Percentiles rank a stretch among this genome's conserved stretches.
Conservation (phyloP, 2,888 invertebrate genomes). For the Orthosia cruda region DNA sequence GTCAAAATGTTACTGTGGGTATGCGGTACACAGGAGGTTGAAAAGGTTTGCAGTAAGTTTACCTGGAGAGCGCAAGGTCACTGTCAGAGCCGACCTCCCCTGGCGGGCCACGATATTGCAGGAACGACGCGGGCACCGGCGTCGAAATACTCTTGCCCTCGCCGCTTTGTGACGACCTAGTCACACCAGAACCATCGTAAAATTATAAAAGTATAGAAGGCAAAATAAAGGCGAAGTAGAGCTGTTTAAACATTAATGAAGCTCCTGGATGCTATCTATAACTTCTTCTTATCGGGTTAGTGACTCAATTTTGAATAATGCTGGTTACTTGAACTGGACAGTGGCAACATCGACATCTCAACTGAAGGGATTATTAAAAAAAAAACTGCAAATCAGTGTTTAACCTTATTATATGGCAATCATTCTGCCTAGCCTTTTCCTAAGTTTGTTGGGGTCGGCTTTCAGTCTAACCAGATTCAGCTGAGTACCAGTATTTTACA, state of each 20-base stretch:
- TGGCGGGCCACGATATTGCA: conserved; percentile 89
- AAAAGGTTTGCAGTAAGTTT: no score
- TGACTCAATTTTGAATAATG: not conserved
- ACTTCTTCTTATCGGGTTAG: not conserved
- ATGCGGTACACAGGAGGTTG: no score
- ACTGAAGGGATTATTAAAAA: no score
- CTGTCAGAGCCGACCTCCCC: conserved; percentile 90
- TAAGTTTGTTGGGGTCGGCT: no score
- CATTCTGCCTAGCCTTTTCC: no score
- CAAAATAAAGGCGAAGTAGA: not conserved
- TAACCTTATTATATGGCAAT: no score
- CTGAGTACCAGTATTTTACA: no score
- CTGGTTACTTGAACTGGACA: no score
- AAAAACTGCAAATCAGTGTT: no score
- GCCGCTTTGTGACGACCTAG: conserved; percentile 66
- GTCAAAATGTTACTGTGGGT: no score
- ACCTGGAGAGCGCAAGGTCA: conserved; percentile 88
- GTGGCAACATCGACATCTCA: no score
- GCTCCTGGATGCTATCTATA: not conserved
- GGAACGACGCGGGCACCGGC: conserved; percentile 88
- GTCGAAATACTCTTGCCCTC: conserved; percentile 80
- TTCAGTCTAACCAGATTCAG: no score
- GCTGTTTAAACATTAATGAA: not conserved
- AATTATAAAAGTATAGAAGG: not conserved
- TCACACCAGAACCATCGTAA: conserved; percentile 1